phyloP scores from a whole-genome alignment of 2,797 vertebrate species.

The Xyrichtys novacula region DNA sequence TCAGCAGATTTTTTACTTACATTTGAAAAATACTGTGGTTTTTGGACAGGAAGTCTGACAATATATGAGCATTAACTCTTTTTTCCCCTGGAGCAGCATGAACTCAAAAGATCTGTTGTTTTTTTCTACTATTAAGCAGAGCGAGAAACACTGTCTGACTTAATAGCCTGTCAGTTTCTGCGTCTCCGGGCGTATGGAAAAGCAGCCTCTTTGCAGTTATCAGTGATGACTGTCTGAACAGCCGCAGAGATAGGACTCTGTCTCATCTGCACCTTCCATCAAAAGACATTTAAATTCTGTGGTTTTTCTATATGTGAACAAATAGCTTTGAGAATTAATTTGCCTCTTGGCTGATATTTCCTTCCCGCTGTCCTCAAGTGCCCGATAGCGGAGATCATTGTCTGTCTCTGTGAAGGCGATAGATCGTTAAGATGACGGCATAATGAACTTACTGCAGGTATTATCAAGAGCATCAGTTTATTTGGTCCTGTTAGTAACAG shows the following conservation, averaged over 20 bases:
- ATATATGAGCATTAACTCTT: not conserved
- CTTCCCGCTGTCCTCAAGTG: conserved; percentile 56
- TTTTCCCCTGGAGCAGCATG: not conserved
- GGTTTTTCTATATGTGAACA: conserved; percentile 57
- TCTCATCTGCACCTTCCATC: conserved; percentile 46
- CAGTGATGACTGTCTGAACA: conserved; percentile 58
- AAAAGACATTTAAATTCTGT: conserved; percentile 63
- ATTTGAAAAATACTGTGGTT: conserved; percentile 6
- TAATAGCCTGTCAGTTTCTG: conserved; percentile 46
- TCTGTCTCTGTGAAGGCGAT: conserved; percentile 27
- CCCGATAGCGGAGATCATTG: conserved; percentile 39
- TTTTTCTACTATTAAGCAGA: conserved; percentile 22
- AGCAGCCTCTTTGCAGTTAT: conserved; percentile 49
- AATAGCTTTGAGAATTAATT: conserved; percentile 64
- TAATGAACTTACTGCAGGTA: conserved; percentile 49
- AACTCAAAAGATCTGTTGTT: conserved; percentile 1
- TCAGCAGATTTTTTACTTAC: not conserved
- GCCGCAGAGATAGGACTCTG: conserved; percentile 32
- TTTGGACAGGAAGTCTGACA: not conserved
- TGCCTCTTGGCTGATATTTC: conserved; percentile 59
- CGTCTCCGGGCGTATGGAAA: conserved; percentile 20
- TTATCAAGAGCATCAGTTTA: conserved; percentile 16
- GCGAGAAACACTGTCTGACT: conserved; percentile 34
- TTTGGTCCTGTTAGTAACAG: conserved; percentile 21
- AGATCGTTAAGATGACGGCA: conserved; percentile 45